A percentile compares a stretch with the other conserved stretches of the same genome.
Evolutionary conservation across 2,888 invertebrate species (phyloP).

Genomic region (Brachylomia viminalis): DNA sequence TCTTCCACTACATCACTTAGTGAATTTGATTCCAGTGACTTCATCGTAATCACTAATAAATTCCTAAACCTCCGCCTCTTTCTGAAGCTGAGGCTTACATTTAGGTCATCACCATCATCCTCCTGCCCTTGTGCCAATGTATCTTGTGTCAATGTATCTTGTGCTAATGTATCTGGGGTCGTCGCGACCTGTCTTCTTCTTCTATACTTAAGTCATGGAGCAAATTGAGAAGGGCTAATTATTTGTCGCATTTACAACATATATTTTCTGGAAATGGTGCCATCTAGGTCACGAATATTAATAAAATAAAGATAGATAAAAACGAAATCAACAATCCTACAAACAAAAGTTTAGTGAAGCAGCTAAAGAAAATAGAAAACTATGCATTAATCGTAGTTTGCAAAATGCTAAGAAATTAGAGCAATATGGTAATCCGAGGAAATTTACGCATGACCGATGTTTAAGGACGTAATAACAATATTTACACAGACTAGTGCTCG

Average conservation of each 20-base stretch:
- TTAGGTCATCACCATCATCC: too few species aligned
- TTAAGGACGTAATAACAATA: constrained; percentile 54
- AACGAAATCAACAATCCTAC: neutral
- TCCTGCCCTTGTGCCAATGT: neutral
- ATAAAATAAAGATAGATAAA: neutral
- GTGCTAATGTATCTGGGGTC: neutral
- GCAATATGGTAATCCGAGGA: constrained; percentile 76
- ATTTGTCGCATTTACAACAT: neutral
- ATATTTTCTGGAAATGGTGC: neutral
- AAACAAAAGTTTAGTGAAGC: constrained; percentile 6
- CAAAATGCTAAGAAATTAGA: constrained; percentile 71
- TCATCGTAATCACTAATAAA: neutral
- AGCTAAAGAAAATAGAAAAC: constrained; percentile 22
- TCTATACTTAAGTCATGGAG: neutral
- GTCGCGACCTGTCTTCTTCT: neutral
- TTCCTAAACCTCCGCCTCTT: neutral
- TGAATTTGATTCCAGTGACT: neutral
- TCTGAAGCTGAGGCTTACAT: neutral
- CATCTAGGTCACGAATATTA: neutral
- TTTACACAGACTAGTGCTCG: constrained; percentile 44
- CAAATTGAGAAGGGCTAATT: neutral
- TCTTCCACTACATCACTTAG: neutral
- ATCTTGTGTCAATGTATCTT: neutral
- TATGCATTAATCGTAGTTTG: constrained; percentile 58
- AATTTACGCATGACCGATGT: constrained; percentile 70